Conservation (phyloP, 1,140 invertebrate genomes). For the Ceratina calcarata region DNA sequence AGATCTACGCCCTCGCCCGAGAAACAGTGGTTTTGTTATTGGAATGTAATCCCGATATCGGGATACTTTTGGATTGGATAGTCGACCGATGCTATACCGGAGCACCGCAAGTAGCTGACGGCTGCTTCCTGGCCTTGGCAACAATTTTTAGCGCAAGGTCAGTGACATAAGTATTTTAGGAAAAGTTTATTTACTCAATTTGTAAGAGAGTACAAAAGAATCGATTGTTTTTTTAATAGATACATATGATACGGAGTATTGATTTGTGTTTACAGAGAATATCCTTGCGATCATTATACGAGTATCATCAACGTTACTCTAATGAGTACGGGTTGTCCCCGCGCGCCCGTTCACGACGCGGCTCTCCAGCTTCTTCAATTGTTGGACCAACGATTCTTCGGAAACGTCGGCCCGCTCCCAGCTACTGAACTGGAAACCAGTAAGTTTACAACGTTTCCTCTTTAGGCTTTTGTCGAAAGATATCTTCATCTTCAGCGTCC, state of each 20-base stretch:
- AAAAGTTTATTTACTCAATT: conserved; percentile 29
- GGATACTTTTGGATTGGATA: conserved; percentile 96
- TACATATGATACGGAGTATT: conserved; percentile 3
- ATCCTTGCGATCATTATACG: conserved; percentile 99
- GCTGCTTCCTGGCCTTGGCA: conserved; percentile 96
- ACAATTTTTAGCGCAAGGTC: conserved; percentile 97
- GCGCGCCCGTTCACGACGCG: conserved; percentile 94
- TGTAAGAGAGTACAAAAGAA: conserved; percentile 18
- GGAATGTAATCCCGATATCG: conserved; percentile 97
- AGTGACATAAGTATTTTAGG: background rate
- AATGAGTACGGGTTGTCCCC: conserved; percentile 96
- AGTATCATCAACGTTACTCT: conserved; percentile 98
- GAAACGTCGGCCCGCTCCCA: conserved; percentile 86
- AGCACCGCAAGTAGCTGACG: conserved; percentile 92
- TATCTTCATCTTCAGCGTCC: conserved; percentile 32
- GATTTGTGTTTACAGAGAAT: conserved; percentile 87
- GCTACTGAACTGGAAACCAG: conserved; percentile 85
- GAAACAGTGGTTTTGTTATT: conserved; percentile 96
- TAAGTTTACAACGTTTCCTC: conserved; percentile 72
- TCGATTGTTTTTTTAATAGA: background rate
- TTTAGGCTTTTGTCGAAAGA: background rate
- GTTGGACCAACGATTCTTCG: conserved; percentile 97
- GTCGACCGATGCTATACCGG: conserved; percentile 98
- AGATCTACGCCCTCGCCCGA: conserved; percentile 94
- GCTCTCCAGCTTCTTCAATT: conserved; percentile 96